Evolutionary conservation across 2,797 vertebrate species (phyloP).

Genomic region (Enteromius afrohamiltoni): DNA sequence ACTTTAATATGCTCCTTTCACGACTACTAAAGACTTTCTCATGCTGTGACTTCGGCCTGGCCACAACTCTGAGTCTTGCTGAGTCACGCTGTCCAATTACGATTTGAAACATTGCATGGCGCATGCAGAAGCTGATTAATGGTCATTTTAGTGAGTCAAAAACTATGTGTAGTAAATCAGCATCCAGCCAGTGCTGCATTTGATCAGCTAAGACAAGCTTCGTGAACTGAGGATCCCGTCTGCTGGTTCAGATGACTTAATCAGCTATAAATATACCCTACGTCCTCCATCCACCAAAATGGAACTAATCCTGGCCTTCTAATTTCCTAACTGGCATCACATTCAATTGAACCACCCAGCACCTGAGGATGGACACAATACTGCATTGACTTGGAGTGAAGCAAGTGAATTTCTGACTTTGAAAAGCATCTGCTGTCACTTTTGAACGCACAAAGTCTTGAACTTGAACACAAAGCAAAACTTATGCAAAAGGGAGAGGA

Average conservation of each 20-base stretch:
- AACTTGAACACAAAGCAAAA: too few relatives aligned
- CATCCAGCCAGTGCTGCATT: background rate
- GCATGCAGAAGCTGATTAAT: background rate
- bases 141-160: background rate
- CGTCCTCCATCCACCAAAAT: conserved; percentile 33
- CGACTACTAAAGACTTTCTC: background rate
- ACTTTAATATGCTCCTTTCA: conserved; percentile 26
- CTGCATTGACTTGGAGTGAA: background rate
- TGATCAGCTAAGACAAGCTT: conserved; percentile 12
- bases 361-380: background rate
- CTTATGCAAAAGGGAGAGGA: conserved; percentile 2
- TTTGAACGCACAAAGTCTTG: background rate
- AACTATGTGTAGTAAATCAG: conserved; percentile 1
- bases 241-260: conserved; percentile 38
- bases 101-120: background rate
- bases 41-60: background rate
- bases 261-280: conserved; percentile 46
- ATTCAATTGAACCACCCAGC: background rate
- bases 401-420: background rate
- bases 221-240: background rate
- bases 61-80: background rate
- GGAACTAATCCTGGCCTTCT: conserved; percentile 49
- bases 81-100: background rate
- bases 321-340: conserved; percentile 17
- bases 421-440: conserved; percentile 6